Percentiles rank a stretch among this genome's conserved stretches.
Evolutionary conservation across 2,113 vertebrate species (phyloP).

Genomic region (Oryzias celebensis): DNA sequence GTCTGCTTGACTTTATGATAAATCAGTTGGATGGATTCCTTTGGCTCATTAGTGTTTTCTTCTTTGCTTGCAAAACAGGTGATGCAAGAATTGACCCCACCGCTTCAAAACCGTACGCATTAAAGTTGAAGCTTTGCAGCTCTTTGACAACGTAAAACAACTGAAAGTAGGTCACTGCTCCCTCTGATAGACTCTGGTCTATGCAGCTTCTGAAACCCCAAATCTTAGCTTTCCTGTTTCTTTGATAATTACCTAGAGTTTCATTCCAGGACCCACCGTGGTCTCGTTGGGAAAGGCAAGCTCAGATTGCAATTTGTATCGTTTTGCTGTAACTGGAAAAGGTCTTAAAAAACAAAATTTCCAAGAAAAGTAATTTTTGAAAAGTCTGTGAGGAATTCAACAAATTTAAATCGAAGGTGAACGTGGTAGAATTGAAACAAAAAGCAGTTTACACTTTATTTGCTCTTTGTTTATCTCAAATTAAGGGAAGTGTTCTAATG

Average conservation of each 20-base stretch:
- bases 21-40: too few species aligned
- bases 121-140: too few species aligned
- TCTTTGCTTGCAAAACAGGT: too few species aligned
- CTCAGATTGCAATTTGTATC: conserved; percentile 15
- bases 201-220: not conserved
- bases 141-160: too few species aligned
- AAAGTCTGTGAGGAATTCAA: conserved; percentile 23
- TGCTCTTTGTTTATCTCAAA: conserved; percentile 12
- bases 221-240: not conserved
- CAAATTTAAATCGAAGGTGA: conserved; percentile 28
- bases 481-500: conserved; percentile 1
- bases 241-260: conserved; percentile 31
- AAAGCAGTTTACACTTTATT: conserved; percentile 26
- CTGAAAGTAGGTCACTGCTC: too few species aligned
- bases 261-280: not conserved
- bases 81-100: too few species aligned
- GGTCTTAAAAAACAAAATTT: too few species aligned
- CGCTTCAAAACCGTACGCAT: too few species aligned
- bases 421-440: conserved; percentile 7
- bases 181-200: too few species aligned
- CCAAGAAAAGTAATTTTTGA: too few species aligned
- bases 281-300: conserved; percentile 17
- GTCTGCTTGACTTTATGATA: too few species aligned
- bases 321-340: not conserved
- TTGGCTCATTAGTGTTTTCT: too few species aligned